A percentile compares a stretch with the other conserved stretches of the same genome.
Conservation (phyloP, 2,113 vertebrate species). For the Chinchilla lanigera region DNA sequence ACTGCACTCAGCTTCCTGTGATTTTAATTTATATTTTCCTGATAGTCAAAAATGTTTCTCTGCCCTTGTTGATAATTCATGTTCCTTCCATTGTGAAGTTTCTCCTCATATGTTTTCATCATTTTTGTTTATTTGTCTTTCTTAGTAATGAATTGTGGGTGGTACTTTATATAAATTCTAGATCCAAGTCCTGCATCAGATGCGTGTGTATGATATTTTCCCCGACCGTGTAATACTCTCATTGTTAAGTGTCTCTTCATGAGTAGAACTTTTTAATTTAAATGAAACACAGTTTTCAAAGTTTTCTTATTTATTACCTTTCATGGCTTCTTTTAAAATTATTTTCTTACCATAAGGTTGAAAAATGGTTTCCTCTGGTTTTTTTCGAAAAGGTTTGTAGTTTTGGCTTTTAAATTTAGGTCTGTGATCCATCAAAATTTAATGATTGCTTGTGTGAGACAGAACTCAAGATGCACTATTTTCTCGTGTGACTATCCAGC, state of each 20-base stretch:
- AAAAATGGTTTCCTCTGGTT: neutral
- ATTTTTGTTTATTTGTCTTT: neutral
- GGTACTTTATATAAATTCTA: neutral
- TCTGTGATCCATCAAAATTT: neutral
- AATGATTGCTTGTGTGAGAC: neutral
- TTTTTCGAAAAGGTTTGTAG: neutral
- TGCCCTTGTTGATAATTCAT: neutral
- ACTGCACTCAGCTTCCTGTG: neutral
- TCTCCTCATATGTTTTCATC: constrained; percentile 1
- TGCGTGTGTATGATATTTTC: neutral
- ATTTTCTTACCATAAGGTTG: neutral
- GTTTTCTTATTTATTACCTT: neutral
- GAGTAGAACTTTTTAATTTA: neutral
- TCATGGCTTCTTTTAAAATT: neutral
- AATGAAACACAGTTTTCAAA: neutral
- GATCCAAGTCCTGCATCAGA: neutral
- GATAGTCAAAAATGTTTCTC: neutral
- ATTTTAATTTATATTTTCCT: constrained; percentile 34
- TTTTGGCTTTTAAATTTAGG: constrained; percentile 16
- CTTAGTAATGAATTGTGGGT: neutral
- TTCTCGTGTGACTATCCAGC: neutral
- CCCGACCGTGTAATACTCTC: neutral
- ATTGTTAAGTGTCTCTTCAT: neutral
- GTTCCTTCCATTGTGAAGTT: neutral
- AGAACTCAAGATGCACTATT: neutral